A percentile compares a stretch with the other conserved stretches of the same genome.
Conservation (phyloP, 2,888 invertebrate species). For the Agrypnus murinus region DNA sequence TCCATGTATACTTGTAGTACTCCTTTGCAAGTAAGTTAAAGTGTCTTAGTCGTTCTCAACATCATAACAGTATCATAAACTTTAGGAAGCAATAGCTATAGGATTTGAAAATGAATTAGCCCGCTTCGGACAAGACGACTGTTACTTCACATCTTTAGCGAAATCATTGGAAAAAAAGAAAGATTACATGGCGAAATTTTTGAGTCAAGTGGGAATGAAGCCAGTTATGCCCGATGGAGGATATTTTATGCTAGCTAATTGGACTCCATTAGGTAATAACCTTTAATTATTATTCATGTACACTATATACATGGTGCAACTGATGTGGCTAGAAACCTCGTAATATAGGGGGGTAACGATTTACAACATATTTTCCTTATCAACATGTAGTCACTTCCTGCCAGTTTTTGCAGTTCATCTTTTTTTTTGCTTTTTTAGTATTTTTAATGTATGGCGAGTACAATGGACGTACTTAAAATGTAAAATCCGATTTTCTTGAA, state of each 20-base stretch:
- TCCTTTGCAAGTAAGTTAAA: slow-evolving; percentile 80
- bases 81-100: slow-evolving; percentile 91
- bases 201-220: slow-evolving; percentile 87
- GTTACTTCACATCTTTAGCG: slow-evolving; percentile 87
- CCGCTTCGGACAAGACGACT: slow-evolving; percentile 81
- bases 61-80: slow-evolving; percentile 53
- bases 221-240: slow-evolving; percentile 97
- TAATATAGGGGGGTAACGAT: too few relatives aligned
- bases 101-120: slow-evolving; percentile 90
- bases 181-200: slow-evolving; percentile 84
- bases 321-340: too few relatives aligned
- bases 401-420: too few relatives aligned
- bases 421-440: too few relatives aligned
- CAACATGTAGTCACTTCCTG: too few relatives aligned
- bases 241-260: slow-evolving; percentile 97
- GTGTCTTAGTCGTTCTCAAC: not conserved
- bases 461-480: too few relatives aligned
- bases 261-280: slow-evolving; percentile 80
- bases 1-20: slow-evolving; percentile 94
- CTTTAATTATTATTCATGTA: not conserved
- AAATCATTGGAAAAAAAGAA: slow-evolving; percentile 84
- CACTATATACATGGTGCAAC: too few relatives aligned
- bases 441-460: too few relatives aligned
- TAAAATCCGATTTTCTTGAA: too few relatives aligned
- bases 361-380: too few relatives aligned